A percentile compares a stretch with the other conserved stretches of the same genome.
phyloP scores from a whole-genome alignment of 2,113 vertebrate species.

The Eleginops maclovinus region DNA sequence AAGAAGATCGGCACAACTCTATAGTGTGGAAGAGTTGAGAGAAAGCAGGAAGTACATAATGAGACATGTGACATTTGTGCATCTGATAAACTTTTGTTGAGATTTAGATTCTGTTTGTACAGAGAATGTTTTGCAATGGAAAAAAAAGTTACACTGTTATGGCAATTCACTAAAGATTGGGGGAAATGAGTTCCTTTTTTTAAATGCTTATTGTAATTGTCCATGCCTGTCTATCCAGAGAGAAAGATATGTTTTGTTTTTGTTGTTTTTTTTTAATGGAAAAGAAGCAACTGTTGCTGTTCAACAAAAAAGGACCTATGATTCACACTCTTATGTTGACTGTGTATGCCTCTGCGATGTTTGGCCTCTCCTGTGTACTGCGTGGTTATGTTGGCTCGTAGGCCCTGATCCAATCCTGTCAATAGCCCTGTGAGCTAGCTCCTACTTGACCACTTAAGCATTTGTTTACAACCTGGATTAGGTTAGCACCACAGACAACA shows the following conservation, averaged over 20 bases:
- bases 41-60: conserved; percentile 42
- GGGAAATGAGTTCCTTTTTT: conserved; percentile 46
- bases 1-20: conserved; percentile 26
- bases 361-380: conserved; percentile 64
- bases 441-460: conserved; percentile 69
- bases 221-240: conserved; percentile 72
- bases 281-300: conserved; percentile 59
- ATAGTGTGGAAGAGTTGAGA: conserved; percentile 24
- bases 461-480: conserved; percentile 77
- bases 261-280: conserved; percentile 61
- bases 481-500: conserved; percentile 58
- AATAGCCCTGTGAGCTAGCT: conserved; percentile 67
- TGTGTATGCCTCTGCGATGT: conserved; percentile 62
- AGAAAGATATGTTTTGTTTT: conserved; percentile 47
- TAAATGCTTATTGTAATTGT: conserved; percentile 80
- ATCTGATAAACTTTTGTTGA: conserved; percentile 69
- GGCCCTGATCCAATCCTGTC: conserved; percentile 70
- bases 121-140: conserved; percentile 76
- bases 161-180: conserved; percentile 56
- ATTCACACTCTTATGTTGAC: conserved; percentile 64
- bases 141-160: conserved; percentile 56
- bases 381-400: conserved; percentile 54
- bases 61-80: conserved; percentile 70
- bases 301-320: conserved; percentile 67
- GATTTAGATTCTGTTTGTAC: conserved; percentile 74